phyloP scores from a whole-genome alignment of 2,797 vertebrate genomes.

The Antrozous pallidus region DNA sequence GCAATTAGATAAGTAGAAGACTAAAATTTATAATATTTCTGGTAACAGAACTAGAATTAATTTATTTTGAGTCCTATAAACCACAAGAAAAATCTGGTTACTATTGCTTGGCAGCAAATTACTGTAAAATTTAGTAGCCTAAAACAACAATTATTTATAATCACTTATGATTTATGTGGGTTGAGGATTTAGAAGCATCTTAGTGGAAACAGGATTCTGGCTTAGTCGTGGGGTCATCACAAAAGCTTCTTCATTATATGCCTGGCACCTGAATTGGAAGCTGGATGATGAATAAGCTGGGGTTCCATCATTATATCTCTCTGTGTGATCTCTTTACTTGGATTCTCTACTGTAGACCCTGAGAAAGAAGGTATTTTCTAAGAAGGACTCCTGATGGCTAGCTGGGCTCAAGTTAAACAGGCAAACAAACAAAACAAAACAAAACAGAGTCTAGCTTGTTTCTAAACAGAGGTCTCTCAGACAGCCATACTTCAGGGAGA shows the following conservation, averaged over 20 bases:
- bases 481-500: not conserved
- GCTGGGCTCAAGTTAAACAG: not conserved
- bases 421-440: not conserved
- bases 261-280: not conserved
- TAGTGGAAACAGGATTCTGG: not conserved
- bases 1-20: not conserved
- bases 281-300: not conserved
- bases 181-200: not conserved
- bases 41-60: not conserved
- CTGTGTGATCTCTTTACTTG: fast-evolving
- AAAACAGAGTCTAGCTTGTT: not conserved
- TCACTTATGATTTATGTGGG: not conserved
- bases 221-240: not conserved
- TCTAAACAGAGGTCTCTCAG: not conserved
- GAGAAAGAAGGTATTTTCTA: not conserved
- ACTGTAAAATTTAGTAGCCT: not conserved
- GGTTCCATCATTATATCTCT: not conserved
- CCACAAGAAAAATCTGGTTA: not conserved
- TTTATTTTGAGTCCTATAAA: not conserved
- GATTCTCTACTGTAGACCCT: not conserved
- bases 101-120: not conserved
- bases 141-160: not conserved
- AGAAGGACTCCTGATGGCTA: not conserved
- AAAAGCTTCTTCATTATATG: not conserved
- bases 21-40: not conserved